Evolutionary conservation across 2,888 invertebrate species (phyloP).

Genomic region (Poecilus cupreus): DNA sequence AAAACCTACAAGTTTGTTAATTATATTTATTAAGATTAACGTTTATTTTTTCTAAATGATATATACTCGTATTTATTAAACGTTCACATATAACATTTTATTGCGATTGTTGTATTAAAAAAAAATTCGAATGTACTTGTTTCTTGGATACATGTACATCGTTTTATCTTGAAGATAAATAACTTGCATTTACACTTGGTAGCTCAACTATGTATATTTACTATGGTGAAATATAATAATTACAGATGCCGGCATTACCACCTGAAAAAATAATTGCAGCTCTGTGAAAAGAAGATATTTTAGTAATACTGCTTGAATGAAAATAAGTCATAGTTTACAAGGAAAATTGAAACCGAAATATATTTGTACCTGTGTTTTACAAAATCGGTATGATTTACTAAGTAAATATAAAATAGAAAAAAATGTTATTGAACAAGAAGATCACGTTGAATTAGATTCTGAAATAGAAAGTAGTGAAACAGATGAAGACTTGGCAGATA

Average conservation of each 20-base stretch:
- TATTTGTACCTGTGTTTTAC: not conserved
- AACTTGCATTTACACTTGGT: too few relatives aligned
- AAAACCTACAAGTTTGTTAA: too few relatives aligned
- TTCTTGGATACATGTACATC: too few relatives aligned
- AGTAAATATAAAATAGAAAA: not conserved
- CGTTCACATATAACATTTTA: too few relatives aligned
- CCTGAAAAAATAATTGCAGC: not conserved
- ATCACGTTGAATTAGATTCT: not conserved
- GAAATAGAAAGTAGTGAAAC: not conserved
- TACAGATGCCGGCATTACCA: not conserved
- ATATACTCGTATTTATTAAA: too few relatives aligned
- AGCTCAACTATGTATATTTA: too few relatives aligned
- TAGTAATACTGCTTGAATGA: not conserved
- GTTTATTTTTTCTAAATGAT: too few relatives aligned
- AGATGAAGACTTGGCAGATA: not conserved
- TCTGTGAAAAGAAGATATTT: not conserved
- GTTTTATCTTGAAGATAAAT: too few relatives aligned
- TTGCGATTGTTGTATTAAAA: too few relatives aligned
- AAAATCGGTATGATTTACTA: not conserved
- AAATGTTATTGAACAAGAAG: not conserved
- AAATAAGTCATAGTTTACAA: not conserved
- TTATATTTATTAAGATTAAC: too few relatives aligned
- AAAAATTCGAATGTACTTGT: too few relatives aligned
- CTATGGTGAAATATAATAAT: not conserved
- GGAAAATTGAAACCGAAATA: not conserved